Evolutionary conservation across 64 coral and sea anemone species (phyloP).

Genomic region (Dendrophyllia cribrosa): DNA sequence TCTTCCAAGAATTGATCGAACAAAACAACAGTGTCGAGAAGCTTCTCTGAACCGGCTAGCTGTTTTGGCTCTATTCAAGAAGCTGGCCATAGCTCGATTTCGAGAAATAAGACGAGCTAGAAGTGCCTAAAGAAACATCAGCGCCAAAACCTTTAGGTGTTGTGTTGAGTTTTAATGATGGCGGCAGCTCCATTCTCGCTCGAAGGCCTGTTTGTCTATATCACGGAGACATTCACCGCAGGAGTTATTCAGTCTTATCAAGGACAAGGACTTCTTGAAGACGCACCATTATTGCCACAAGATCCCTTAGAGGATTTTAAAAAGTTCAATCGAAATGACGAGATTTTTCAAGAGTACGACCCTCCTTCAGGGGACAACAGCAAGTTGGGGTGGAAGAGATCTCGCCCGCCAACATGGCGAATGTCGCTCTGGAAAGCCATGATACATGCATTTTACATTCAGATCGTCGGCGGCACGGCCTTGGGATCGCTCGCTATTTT

Average conservation of each 20-base stretch:
- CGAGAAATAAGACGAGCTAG: no score
- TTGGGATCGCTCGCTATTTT: conserved; percentile 58
- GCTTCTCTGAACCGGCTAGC: no score
- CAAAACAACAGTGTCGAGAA: no score
- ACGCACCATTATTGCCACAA: not conserved
- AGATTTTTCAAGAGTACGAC: conserved; percentile 83
- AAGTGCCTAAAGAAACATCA: no score
- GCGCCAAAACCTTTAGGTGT: no score
- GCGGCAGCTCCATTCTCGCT: not conserved
- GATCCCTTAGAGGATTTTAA: conserved; percentile 62
- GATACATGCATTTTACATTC: conserved; percentile 40
- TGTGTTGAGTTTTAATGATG: no score
- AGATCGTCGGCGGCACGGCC: conserved; percentile 37
- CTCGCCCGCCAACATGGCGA: conserved; percentile 43
- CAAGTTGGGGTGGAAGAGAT: conserved; percentile 37
- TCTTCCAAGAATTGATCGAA: no score
- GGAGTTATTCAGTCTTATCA: conserved; percentile 30
- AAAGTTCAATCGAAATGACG: conserved; percentile 60
- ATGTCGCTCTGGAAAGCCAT: conserved; percentile 31
- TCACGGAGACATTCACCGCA: conserved; percentile 8
- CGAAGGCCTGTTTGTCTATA: not conserved
- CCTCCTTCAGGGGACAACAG: conserved; percentile 1
- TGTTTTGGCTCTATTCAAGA: not conserved
- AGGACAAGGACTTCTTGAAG: not conserved
- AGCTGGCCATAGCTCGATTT: no score